These are phyloP conservation scores for Lysiphlebus fabarum DNA, from an alignment of 1,140 invertebrate species.

Conservation along the genomic window DNA sequence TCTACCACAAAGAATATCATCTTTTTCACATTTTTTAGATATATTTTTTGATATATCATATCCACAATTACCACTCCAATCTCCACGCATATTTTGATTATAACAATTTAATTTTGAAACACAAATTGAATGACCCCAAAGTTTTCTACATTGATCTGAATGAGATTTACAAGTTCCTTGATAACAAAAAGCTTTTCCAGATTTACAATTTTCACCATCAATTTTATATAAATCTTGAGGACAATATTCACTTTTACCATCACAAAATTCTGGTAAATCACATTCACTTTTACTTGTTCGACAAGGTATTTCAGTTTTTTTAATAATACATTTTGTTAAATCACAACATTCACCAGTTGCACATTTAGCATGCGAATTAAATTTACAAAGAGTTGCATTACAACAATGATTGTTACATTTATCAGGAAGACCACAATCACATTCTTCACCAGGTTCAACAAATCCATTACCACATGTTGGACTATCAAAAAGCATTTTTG, in stretches of 20 bases:
- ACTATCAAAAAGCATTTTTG: conserved; percentile 71
- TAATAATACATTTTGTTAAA: conserved; percentile 73
- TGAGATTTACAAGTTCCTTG: conserved; percentile 87
- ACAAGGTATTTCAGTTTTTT: conserved; percentile 74
- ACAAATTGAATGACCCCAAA: conserved; percentile 92
- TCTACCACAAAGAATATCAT: conserved; percentile 86
- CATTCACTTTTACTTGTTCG: conserved; percentile 80
- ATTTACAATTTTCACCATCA: conserved; percentile 79
- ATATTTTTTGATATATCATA: conserved; percentile 74
- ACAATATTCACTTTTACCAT: conserved; percentile 87
- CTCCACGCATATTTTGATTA: conserved; percentile 80
- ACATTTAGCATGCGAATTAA: conserved; percentile 85
- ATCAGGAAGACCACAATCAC: conserved; percentile 84
- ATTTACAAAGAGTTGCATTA: conserved; percentile 80
- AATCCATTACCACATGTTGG: conserved; percentile 97
- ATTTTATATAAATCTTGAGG: conserved; percentile 88
- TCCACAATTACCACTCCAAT: conserved; percentile 89
- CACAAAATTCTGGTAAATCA: conserved; percentile 94
- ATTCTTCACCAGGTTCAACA: conserved; percentile 91
- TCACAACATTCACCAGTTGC: conserved; percentile 95
- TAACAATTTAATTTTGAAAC: conserved; percentile 85
- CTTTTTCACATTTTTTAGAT: conserved; percentile 70
- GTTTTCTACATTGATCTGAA: conserved; percentile 85
- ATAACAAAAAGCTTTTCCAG: conserved; percentile 85
- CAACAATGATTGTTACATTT: conserved; percentile 87